A percentile compares a stretch with the other conserved stretches of the same genome.
These are phyloP conservation scores for Empis stercorea DNA, from an alignment of 2,888 invertebrate genomes.

Conservation along the genomic window DNA sequence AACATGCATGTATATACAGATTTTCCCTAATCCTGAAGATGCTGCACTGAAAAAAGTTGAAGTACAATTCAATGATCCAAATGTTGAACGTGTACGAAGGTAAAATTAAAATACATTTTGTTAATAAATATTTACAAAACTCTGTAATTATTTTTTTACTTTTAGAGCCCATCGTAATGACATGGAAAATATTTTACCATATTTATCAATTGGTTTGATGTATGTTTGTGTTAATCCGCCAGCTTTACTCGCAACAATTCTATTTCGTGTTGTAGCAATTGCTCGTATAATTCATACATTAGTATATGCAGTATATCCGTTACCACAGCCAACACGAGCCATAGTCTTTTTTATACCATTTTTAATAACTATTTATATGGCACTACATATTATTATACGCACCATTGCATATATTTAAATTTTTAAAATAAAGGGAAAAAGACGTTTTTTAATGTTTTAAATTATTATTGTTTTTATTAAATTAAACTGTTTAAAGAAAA, in stretches of 20 bases:
- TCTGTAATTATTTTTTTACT: too few relatives aligned
- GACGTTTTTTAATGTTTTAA: too few relatives aligned
- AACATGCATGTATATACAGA: too few relatives aligned
- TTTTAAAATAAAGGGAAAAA: too few relatives aligned
- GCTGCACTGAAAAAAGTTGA: conserved; percentile 15
- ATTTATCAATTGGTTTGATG: conserved; percentile 42
- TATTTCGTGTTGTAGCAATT: conserved; percentile 43
- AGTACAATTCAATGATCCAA: conserved; percentile 33
- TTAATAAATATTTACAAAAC: too few relatives aligned
- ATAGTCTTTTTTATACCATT: conserved; percentile 36
- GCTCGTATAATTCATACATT: conserved; percentile 47
- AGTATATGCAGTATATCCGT: conserved; percentile 46
- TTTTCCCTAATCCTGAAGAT: conserved; percentile 38
- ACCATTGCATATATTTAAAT: conserved; percentile 22
- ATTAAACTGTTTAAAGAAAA: too few relatives aligned
- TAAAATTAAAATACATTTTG: conserved; percentile 18
- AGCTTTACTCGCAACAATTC: conserved; percentile 36
- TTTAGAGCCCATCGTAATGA: conserved; percentile 58
- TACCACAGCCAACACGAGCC: conserved; percentile 45
- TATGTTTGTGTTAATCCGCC: conserved; percentile 46
- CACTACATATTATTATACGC: conserved; percentile 28
- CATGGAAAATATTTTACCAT: conserved; percentile 53
- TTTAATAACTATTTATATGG: conserved; percentile 40
- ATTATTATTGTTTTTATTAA: too few relatives aligned
- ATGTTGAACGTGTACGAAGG: conserved; percentile 41